Percentiles rank a stretch among this genome's conserved stretches.
These are phyloP conservation scores for Andricus quercusramuli DNA, from an alignment of 2,888 invertebrate genomes.

Conservation along the genomic window DNA sequence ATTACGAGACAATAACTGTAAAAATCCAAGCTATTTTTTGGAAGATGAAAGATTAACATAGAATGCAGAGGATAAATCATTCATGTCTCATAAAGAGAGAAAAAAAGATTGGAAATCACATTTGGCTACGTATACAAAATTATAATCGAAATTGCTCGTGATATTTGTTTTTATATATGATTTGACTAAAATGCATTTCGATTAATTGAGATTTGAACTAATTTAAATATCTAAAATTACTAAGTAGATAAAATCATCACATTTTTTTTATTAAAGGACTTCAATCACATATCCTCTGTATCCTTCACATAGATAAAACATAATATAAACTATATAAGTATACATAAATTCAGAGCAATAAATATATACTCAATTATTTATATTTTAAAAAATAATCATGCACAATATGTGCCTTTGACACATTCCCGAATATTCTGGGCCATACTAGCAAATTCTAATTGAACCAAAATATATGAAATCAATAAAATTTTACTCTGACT, in stretches of 20 bases:
- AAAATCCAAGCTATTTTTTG: neutral
- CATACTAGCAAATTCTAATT: neutral
- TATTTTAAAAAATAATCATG: constrained; percentile 21
- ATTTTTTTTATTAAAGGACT: neutral
- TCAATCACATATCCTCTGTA: constrained; percentile 32
- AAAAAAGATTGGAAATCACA: neutral
- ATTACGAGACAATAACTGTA: neutral
- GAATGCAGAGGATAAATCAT: constrained; percentile 36
- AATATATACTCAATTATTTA: constrained; percentile 24
- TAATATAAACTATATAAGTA: constrained; percentile 24
- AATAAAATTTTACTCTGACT: neutral
- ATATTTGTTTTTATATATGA: neutral
- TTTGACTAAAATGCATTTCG: neutral
- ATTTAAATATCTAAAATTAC: constrained; percentile 20
- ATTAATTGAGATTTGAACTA: neutral
- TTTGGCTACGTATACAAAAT: neutral
- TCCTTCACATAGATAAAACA: constrained; percentile 32
- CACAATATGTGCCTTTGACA: neutral
- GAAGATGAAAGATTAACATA: constrained; percentile 16
- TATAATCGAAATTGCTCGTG: neutral
- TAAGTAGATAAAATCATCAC: neutral
- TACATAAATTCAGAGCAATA: constrained; percentile 12
- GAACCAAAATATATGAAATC: neutral
- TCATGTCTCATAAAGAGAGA: neutral
- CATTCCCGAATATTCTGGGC: neutral